phyloP scores from a whole-genome alignment of 2,888 invertebrate genomes.

The Eurytoma californica region DNA sequence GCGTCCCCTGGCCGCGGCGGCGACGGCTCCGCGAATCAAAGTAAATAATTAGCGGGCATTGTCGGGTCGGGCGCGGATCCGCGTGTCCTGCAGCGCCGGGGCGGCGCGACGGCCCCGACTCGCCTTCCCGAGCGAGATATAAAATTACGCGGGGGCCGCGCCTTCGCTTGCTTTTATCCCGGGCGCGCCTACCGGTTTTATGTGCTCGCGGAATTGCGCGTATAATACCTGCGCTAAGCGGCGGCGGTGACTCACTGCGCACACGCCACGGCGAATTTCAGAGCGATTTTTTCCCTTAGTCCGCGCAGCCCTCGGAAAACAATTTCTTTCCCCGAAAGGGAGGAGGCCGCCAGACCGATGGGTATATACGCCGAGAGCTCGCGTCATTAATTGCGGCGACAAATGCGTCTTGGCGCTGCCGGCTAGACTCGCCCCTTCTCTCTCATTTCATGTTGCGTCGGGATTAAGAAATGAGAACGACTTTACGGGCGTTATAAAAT shows the following conservation, averaged over 20 bases:
- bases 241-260: conserved; percentile 37
- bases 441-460: background rate
- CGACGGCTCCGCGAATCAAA: conserved; percentile 16
- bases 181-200: conserved; percentile 56
- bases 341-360: background rate
- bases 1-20: too few relatives aligned
- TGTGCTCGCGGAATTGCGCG: conserved; percentile 2
- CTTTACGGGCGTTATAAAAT: background rate
- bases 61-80: background rate
- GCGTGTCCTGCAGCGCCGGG: background rate
- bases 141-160: conserved; percentile 57
- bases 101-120: background rate
- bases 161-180: conserved; percentile 60
- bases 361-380: conserved; percentile 6
- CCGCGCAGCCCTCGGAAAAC: background rate
- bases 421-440: background rate
- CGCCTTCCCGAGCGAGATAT: conserved; percentile 53
- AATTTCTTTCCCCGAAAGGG: conserved; percentile 1
- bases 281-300: conserved; percentile 32
- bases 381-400: conserved; percentile 38
- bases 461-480: background rate
- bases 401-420: background rate
- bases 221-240: background rate
- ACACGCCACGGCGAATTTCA: conserved; percentile 28
- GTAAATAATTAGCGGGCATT: conserved; percentile 48